phyloP scores from a whole-genome alignment of 2,888 invertebrate genomes.

The Dugesia japonica region DNA sequence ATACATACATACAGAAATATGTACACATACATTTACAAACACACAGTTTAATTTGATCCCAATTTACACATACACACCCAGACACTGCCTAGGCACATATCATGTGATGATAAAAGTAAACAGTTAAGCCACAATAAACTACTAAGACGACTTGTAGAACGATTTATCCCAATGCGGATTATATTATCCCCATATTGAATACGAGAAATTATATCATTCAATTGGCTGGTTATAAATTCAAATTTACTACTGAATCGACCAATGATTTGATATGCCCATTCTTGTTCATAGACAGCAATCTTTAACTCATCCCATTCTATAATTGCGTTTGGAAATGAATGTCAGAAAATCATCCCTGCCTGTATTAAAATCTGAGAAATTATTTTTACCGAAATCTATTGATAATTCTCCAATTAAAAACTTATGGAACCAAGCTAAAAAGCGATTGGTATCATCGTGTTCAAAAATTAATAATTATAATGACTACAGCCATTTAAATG shows the following conservation, averaged over 20 bases:
- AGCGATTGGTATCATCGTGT: background rate
- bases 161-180: background rate
- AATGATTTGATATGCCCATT: background rate
- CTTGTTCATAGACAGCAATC: background rate
- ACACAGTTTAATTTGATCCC: background rate
- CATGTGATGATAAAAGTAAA: background rate
- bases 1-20: background rate
- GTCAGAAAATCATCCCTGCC: constrained; percentile 14
- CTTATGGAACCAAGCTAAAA: background rate
- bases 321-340: background rate
- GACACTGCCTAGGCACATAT: background rate
- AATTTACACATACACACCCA: background rate
- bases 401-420: background rate
- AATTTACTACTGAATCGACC: background rate
- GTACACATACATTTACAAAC: background rate
- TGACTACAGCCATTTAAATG: background rate
- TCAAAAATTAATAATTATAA: background rate
- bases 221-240: background rate
- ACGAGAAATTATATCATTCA: background rate
- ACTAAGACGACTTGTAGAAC: background rate
- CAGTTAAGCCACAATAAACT: background rate
- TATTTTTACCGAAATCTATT: background rate
- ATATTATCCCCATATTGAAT: background rate
- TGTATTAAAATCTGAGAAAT: background rate
- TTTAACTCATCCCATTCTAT: background rate